Base-by-base conservation (phyloP, 2,113 vertebrate genomes). In the Ibidorhyncha struthersii region DNA sequence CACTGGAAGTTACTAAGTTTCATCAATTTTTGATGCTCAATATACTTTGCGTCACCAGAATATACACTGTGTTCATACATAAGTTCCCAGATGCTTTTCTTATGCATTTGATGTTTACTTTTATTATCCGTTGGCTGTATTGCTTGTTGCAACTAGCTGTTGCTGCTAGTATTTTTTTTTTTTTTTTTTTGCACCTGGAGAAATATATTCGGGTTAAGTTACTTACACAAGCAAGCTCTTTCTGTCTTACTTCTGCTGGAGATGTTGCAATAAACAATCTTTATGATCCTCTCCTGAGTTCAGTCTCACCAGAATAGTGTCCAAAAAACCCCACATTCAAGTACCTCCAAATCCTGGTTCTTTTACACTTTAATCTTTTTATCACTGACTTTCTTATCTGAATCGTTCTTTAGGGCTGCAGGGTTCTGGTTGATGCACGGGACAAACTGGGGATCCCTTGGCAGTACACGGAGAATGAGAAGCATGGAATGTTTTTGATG, bases 401-500 rank as follows among this genome's bases (percentile, higher is more conserved):
- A 79, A 92, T 77, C 79, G 1, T 97, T 85, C 97, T 79, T 78
- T 92, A 99, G 99, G 99, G 99, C 88, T 99, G 99, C 95, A 98
- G 98, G 58, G 99, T 99, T 87, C 98, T 99, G 92, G 99, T 99
- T 72, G 99, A 99, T 10, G 99, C 99, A 27, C 98, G 99, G 63
- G 99, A 99, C 98, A 99, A 99, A 92, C 99, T 99, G 76, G 99
- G 99, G 38, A 99, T 99, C 96, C 95, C 98, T 91, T 99, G 99
- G 99, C 99, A 99, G 98, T 98, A 99, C 97, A 98, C 98, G 0
- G 99, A 99, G 95, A 99, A 99, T 15, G 99, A 99, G 97, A 99
- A 99, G 98, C 99, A 99, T 11, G 99, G 99, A 19, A 99, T 99
- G 99, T 99, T 99, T 97, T 97, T 99, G 96, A 99, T 99, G 99